A percentile compares a stretch with the other conserved stretches of the same genome.
These are phyloP conservation scores for Drosophila tanythrix DNA, from an alignment of 2,888 invertebrate species.

Conservation along the genomic window DNA sequence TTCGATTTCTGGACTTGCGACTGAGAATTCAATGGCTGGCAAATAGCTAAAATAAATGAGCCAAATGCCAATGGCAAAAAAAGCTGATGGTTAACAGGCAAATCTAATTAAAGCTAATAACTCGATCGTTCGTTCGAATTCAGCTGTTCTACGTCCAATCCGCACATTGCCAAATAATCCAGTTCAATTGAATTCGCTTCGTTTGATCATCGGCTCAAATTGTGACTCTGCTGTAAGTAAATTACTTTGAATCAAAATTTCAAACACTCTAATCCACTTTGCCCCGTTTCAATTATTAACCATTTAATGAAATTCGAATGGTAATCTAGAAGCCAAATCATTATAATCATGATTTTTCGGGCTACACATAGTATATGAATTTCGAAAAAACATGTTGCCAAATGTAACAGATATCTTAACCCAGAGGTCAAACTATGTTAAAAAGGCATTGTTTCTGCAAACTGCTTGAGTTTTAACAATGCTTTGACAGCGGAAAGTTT, in stretches of 20 bases:
- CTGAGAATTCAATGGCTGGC: slow-evolving; percentile 25
- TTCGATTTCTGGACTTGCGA: slow-evolving; percentile 19
- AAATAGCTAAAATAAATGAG: slow-evolving; percentile 49
- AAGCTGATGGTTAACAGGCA: slow-evolving; percentile 57
- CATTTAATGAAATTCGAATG: background rate
- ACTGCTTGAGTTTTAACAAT: background rate
- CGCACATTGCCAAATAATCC: slow-evolving; percentile 31
- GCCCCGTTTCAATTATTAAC: background rate
- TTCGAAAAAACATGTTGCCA: background rate
- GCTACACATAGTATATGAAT: background rate
- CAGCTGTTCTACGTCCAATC: slow-evolving; percentile 12
- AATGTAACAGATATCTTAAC: background rate
- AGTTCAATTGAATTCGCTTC: slow-evolving; percentile 17
- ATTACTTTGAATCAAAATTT: slow-evolving; percentile 5
- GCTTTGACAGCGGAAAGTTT: background rate
- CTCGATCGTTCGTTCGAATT: slow-evolving; percentile 11
- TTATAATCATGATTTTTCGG: background rate
- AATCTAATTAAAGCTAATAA: slow-evolving; percentile 62
- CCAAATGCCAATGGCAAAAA: slow-evolving; percentile 46
- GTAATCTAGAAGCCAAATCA: background rate
- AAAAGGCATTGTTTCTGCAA: background rate
- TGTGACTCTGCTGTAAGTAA: background rate
- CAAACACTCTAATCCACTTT: slow-evolving; percentile 6
- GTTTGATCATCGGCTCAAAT: slow-evolving; percentile 3
- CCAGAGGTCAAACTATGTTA: background rate